Base-by-base conservation (phyloP, 2,113 vertebrate genomes). In the Xiphorhynchus elegans region DNA sequence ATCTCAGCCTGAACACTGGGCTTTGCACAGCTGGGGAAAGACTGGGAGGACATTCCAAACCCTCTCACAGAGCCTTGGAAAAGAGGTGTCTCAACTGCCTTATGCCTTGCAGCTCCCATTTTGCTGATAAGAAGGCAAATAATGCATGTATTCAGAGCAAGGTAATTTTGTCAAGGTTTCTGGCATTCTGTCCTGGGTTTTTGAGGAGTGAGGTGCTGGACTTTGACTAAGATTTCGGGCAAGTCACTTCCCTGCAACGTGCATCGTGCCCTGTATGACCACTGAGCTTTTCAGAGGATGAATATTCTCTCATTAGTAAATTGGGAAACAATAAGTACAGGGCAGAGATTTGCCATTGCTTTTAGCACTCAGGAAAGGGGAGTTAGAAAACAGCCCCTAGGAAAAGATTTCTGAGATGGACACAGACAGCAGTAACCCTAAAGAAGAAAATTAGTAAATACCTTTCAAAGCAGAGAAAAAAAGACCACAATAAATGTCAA, bases 101-200 rank as follows among this genome's bases (percentile, higher is more conserved):
- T 31, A 46, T 56, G 33, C 55, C 73, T n/a, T 24, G 37, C 29
- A 39, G 31, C 60, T 84, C 46, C 53, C 23, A 9, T 44, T 59
- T 77, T 17, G 2, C 28, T 80, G 47, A 0, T 31, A 40, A 52
- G 53, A 64, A 80, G 24, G 17, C n/a, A 84, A 84, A 25, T 9
- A 12, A 25, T 1, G 31, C 29, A 11, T 0, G 0, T 6, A 8
- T 13, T 18, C 9, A 10, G 31, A 40, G 24, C 11, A 24, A 66
- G 46, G 33, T 9, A 28, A 24, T 64, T 60, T 49, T 73, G n/a
- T 56, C 50, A 59, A 56, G 17, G 24, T 21, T 91, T 56, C 49
- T 52, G 35, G 28, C 15, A 4, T 29, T 72, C 52, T 64, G 58
- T 33, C 13, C 20, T 2, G 8, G 16, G 19, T 56, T 83, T 92